Base-by-base conservation (phyloP, 2,888 invertebrate species). In the Dexiosoma caninum region DNA sequence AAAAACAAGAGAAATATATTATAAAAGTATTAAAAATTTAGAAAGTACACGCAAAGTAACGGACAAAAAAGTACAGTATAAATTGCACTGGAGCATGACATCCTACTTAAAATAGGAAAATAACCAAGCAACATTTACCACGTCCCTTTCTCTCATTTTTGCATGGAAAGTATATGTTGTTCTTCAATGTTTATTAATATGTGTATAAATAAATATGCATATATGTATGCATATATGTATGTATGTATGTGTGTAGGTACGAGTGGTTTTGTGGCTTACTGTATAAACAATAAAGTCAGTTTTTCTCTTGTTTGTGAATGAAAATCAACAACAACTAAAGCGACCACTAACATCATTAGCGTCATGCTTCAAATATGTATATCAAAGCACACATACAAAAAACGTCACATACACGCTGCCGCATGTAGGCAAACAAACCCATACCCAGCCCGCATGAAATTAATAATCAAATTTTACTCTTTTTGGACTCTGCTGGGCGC, bases 51-150 rank as follows among this genome's bases (percentile, higher is more conserved):
- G 80, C 80, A 80, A 75, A 71, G 60, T 60, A 53, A 59, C 59
- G n/a, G n/a, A n/a, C 42, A 35, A 67, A 60, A 76, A 30, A 75
- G 60, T 57, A 71, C n/a, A 51, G 64, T 67, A 76, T 80, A 76
- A 80, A 80, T 80, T 80, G 80, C 70, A 75, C 53, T 66, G 53
- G 35, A 80, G 80, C 80, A 80, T 80, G 80, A 80, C 70, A 80
- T 75, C 46, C 37, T 66, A 60, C 21, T 71, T 66, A 6, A 19
- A 46, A 40, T 16, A 32, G 3, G 51, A 32, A 59, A 51, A 64
- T 64, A 30, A n/a, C 32, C 27, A 55, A 46, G 21, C 44, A 23
- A 10, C 51, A 7, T 51, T 27, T 27, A n/a, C 37, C 14, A 37
- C 23, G 37, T 51, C 16, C 40, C 53, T 53, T 30, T 57, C 14